phyloP scores from a whole-genome alignment of 2,888 invertebrate species.

The Trichacis sp. region DNA sequence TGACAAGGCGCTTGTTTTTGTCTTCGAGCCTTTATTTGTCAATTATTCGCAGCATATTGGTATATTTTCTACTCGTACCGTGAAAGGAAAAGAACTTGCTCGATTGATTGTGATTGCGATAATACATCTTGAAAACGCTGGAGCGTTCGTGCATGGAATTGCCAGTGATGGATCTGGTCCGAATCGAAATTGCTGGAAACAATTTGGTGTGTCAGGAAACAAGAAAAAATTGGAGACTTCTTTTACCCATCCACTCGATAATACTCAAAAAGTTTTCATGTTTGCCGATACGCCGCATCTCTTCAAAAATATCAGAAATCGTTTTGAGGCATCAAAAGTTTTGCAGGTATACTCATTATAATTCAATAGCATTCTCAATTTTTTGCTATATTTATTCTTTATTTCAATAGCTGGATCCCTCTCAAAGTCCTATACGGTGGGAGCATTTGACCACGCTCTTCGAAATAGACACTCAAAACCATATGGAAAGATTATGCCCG shows the following conservation, averaged over 20 bases:
- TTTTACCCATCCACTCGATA: slow-evolving; percentile 27
- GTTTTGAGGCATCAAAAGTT: slow-evolving; percentile 10
- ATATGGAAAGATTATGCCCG: slow-evolving; percentile 11
- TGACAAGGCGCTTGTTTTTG: slow-evolving; percentile 31
- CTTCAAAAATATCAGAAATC: slow-evolving; percentile 40
- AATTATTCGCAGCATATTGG: slow-evolving; percentile 32
- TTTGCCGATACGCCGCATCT: slow-evolving; percentile 42
- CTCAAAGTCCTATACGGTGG: slow-evolving; percentile 18
- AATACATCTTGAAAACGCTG: slow-evolving; percentile 27
- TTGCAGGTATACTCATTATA: neutral
- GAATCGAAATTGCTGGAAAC: slow-evolving; percentile 35
- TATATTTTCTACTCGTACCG: slow-evolving; percentile 29
- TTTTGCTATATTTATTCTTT: too few relatives aligned
- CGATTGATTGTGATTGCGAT: slow-evolving; percentile 30
- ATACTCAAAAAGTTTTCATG: slow-evolving; percentile 27
- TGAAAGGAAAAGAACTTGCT: slow-evolving; percentile 21
- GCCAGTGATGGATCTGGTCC: slow-evolving; percentile 35
- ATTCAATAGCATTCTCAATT: neutral
- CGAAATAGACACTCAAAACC: slow-evolving; percentile 10
- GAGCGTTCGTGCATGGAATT: slow-evolving; percentile 35
- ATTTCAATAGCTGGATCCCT: neutral
- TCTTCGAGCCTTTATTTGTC: slow-evolving; percentile 36
- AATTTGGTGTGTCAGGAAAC: slow-evolving; percentile 25
- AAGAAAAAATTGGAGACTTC: slow-evolving; percentile 15
- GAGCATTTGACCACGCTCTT: slow-evolving; percentile 20